phyloP scores from a whole-genome alignment of 2,797 vertebrate genomes.

The Anniella stebbinsi region DNA sequence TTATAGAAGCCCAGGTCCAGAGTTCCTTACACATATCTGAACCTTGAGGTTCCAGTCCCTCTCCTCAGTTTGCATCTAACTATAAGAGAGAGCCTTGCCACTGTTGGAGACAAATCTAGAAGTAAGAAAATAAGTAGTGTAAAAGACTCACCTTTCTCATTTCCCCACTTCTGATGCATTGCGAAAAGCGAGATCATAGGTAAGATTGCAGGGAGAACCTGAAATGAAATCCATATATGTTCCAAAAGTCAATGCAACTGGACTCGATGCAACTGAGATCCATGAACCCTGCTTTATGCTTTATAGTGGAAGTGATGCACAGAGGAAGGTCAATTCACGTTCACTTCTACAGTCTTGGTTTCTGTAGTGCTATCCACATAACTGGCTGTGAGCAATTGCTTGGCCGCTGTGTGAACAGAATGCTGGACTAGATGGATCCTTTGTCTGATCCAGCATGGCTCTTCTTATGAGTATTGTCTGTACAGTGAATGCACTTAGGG shows the following conservation, averaged over 20 bases:
- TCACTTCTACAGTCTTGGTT: background rate
- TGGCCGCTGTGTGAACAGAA: no score
- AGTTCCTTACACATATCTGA: background rate
- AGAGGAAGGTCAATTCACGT: background rate
- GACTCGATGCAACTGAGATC: background rate
- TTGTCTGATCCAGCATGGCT: no score
- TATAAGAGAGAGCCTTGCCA: background rate
- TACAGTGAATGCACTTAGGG: background rate
- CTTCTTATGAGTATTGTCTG: background rate
- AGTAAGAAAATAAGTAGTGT: background rate
- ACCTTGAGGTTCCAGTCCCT: background rate
- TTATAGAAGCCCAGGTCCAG: background rate
- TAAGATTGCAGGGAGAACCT: background rate
- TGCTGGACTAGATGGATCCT: no score
- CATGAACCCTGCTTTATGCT: background rate
- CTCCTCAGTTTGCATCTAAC: background rate
- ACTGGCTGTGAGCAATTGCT: no score
- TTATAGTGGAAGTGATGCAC: background rate
- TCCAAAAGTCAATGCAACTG: background rate
- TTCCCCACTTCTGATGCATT: background rate
- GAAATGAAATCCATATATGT: background rate
- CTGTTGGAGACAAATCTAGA: background rate
- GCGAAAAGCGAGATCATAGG: background rate
- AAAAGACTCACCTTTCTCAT: background rate
- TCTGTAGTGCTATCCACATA: background rate